These are phyloP conservation scores for Coptodon bakossiorum DNA, from an alignment of 2,113 vertebrate species.

Conservation along the genomic window DNA sequence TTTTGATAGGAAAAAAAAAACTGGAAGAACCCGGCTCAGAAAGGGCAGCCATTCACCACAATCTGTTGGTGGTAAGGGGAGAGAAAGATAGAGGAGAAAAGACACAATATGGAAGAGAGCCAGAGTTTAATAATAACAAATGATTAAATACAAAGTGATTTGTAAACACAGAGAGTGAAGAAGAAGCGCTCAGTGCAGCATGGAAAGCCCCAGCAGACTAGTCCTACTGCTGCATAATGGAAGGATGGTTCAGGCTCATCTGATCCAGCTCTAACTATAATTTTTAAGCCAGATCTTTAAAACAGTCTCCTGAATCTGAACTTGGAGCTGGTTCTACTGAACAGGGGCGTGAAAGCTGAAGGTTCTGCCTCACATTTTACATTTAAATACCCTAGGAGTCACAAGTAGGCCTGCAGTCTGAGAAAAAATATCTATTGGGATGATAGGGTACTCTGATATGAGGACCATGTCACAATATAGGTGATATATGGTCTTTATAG, in stretches of 20 bases:
- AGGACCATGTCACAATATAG: background rate
- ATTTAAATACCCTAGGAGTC: background rate
- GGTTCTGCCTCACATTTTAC: background rate
- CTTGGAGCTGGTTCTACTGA: background rate
- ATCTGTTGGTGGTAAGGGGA: background rate
- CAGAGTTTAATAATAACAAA: background rate
- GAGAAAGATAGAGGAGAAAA: background rate
- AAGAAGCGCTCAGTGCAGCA: background rate
- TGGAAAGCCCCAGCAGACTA: background rate
- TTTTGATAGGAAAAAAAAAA: background rate
- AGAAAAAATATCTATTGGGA: background rate
- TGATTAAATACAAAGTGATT: background rate
- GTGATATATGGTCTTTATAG: background rate
- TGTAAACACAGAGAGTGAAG: background rate
- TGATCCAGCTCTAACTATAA: background rate
- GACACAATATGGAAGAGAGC: background rate
- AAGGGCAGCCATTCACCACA: background rate
- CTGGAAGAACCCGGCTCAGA: fast-evolving
- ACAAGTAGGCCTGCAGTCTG: background rate
- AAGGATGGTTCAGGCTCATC: background rate
- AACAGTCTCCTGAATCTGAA: background rate
- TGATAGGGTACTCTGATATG: background rate
- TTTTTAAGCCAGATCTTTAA: background rate
- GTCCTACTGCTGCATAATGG: background rate
- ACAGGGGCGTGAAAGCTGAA: background rate